Evolutionary conservation across 2,113 vertebrate species (phyloP).

Genomic region (Dendrocopos noguchii): DNA sequence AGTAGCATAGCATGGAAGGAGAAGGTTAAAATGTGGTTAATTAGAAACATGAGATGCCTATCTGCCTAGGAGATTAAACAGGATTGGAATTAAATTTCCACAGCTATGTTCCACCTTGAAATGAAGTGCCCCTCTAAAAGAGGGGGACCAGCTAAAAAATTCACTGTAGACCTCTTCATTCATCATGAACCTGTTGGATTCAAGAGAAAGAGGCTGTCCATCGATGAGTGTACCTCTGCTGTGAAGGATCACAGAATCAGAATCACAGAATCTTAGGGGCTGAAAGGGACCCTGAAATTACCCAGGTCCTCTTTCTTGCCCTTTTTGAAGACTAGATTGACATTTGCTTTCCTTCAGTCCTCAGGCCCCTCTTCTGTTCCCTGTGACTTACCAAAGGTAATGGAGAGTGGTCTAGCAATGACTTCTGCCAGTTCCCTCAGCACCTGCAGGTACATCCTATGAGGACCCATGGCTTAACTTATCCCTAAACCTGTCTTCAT

Average conservation of each 20-base stretch:
- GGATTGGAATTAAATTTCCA: not conserved
- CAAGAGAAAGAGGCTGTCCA: not conserved
- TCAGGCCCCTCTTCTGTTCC: no score
- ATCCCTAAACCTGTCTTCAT: no score
- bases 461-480: no score
- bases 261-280: no score
- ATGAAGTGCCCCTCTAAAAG: not conserved
- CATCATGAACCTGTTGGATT: not conserved
- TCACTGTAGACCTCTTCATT: not conserved
- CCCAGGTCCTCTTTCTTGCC: no score
- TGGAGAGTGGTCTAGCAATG: no score
- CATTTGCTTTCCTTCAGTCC: no score
- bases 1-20: not conserved
- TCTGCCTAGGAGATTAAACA: not conserved
- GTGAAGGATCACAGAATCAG: not conserved
- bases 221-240: fast-evolving
- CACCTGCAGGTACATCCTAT: no score
- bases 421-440: no score
- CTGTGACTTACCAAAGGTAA: no score
- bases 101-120: not conserved
- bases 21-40: not conserved
- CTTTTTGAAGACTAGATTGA: no score
- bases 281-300: no score
- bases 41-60: not conserved
- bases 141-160: not conserved